These are phyloP conservation scores for Pogona vitticeps DNA, from an alignment of 2,113 vertebrate species.

Conservation along the genomic window DNA sequence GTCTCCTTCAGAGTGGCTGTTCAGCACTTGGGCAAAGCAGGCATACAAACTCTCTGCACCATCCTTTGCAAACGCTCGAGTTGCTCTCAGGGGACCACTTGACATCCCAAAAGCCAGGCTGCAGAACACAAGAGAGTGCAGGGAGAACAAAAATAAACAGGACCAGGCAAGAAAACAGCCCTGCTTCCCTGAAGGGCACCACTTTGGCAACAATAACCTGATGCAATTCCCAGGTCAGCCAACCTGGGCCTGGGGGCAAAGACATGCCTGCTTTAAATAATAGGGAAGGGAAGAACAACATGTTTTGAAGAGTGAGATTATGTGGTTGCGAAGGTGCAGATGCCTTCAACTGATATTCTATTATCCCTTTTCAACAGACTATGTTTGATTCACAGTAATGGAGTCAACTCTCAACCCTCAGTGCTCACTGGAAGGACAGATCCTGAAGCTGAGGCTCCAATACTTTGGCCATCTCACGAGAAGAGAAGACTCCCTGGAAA, in stretches of 20 bases:
- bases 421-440: no score
- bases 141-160: constrained; percentile 69
- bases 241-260: constrained; percentile 33
- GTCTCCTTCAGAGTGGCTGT: accelerated
- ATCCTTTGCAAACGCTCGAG: accelerated
- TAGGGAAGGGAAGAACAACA: constrained; percentile 23
- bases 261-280: constrained; percentile 39
- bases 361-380: accelerated
- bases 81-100: background rate
- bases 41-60: constrained; percentile 30
- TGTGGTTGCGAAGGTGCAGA: background rate
- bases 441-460: no score
- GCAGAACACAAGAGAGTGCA: constrained; percentile 52
- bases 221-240: constrained; percentile 56
- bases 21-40: background rate
- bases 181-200: background rate
- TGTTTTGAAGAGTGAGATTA: constrained; percentile 40
- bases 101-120: constrained; percentile 16
- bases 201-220: constrained; percentile 62
- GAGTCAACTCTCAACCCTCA: background rate
- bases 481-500: no score
- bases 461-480: no score
- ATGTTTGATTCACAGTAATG: background rate
- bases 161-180: constrained; percentile 70
- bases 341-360: background rate